A percentile compares a stretch with the other conserved stretches of the same genome.
Evolutionary conservation across 1,140 invertebrate species (phyloP).

Genomic region (Zaprionus lachaisei): DNA sequence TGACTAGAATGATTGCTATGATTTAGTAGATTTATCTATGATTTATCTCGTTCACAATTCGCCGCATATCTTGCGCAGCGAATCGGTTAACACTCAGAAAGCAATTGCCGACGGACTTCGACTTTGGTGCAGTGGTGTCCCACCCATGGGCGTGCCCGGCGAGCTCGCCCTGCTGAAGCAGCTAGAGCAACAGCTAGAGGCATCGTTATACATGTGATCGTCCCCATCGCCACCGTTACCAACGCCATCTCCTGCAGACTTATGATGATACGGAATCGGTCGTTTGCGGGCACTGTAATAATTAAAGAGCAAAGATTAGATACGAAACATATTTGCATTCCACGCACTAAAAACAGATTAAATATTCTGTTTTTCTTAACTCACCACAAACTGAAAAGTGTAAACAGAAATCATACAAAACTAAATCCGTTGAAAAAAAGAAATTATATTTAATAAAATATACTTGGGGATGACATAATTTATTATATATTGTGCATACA

Average conservation of each 20-base stretch:
- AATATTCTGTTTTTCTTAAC: slow-evolving; percentile 31
- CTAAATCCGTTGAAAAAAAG: slow-evolving; percentile 51
- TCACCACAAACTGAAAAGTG: slow-evolving; percentile 70
- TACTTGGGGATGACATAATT: slow-evolving; percentile 51
- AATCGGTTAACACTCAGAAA: slow-evolving; percentile 77
- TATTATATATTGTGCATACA: slow-evolving; percentile 68
- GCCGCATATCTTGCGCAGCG: slow-evolving; percentile 71
- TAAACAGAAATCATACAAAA: slow-evolving; percentile 51
- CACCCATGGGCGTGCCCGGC: slow-evolving; percentile 59
- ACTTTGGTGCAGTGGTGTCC: slow-evolving; percentile 62
- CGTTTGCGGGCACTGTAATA: slow-evolving; percentile 93
- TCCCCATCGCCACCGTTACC: slow-evolving; percentile 43
- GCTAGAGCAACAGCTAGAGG: slow-evolving; percentile 88
- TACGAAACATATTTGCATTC: slow-evolving; percentile 8
- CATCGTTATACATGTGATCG: slow-evolving; percentile 85
- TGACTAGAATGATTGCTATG: slow-evolving; percentile 45
- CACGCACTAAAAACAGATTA: neutral
- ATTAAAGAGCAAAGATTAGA: slow-evolving; percentile 3
- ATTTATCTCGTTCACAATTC: slow-evolving; percentile 29
- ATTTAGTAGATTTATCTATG: slow-evolving; percentile 2
- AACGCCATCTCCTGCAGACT: slow-evolving; percentile 86
- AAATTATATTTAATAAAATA: slow-evolving; percentile 31
- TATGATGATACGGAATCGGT: slow-evolving; percentile 94
- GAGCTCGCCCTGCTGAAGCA: slow-evolving; percentile 85
- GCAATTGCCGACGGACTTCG: slow-evolving; percentile 73